Base-by-base conservation (phyloP, 2,113 vertebrate genomes). In the Notothenia coriiceps region DNA sequence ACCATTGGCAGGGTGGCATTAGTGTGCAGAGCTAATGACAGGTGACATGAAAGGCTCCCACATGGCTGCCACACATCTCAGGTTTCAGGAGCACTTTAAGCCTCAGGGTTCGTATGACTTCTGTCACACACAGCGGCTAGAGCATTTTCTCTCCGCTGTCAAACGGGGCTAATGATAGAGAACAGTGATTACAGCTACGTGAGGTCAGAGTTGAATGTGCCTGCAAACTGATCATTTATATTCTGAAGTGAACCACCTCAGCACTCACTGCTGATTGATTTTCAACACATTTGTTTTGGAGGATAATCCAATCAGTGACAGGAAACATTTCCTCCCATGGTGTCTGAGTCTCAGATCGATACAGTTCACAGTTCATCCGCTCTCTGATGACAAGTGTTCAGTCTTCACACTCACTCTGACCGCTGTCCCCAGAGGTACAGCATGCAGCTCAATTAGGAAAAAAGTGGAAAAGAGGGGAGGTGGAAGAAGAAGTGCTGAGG, bases 321-420 rank as follows among this genome's bases (percentile, higher is more conserved):
- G 67, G 44, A 18, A 22, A 66, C 46, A 54, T 52, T n/a, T 71
- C 63, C 72, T 67, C 74, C 83, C 71, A 22, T 5, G 13, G 62
- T 73, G 71, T 70, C 68, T 74, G 65, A 76, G 33, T 78, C 55
- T 55, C 51, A 20, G 77, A 92, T 92, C 92, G 69, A 87, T 91
- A 78, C 11, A 55, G 79, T 73, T 80, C 79, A 79, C 71, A 33
- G 82, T 79, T 86, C 68, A 78, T 9, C 61, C 14, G 6, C 52
- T 63, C 22, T 56, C 6, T 2, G 2, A 44, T 62, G 71, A 60
- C 73, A 70, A 6, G n/a, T 13, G 25, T n/a, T 70, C 56, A 18
- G 60, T 44, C 10, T 56, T 29, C 33, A 55, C 33, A 9, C 70
- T 63, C 8, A 46, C 29, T 61, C 40, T 33, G 56, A 74, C 49